These are phyloP conservation scores for Alligator mississippiensis DNA, from an alignment of 2,113 vertebrate species.

Conservation along the genomic window DNA sequence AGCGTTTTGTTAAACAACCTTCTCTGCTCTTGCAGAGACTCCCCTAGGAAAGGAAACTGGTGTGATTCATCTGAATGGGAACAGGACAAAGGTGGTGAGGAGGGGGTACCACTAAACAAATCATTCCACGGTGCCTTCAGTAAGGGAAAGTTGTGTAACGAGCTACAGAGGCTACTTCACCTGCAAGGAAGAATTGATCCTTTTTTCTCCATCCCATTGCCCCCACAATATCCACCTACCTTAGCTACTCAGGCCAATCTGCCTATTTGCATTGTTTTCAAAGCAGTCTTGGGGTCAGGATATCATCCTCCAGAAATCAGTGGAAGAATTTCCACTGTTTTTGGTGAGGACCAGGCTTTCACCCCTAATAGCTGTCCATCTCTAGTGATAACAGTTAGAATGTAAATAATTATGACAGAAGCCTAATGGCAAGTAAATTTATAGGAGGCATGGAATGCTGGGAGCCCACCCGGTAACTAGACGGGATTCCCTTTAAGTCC, in stretches of 20 bases:
- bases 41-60: not conserved
- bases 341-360: not conserved
- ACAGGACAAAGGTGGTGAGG: too few species aligned
- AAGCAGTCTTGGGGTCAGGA: not conserved
- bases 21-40: not conserved
- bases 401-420: conserved; percentile 1
- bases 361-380: not conserved
- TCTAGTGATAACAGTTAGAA: not conserved
- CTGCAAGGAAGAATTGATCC: too few species aligned
- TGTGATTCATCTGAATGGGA: too few species aligned
- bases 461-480: not conserved
- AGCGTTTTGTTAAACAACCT: not conserved
- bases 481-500: conserved; percentile 13
- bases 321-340: not conserved
- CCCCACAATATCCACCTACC: not conserved
- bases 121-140: too few species aligned
- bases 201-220: not conserved
- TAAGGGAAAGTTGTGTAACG: too few species aligned
- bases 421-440: not conserved
- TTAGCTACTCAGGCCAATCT: not conserved
- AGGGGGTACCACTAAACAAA: too few species aligned
- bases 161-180: too few species aligned
- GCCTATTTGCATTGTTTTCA: not conserved
- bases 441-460: not conserved
- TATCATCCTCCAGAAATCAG: not conserved